phyloP scores from a whole-genome alignment of 2,888 invertebrate genomes.

The Plagodis dolabraria region DNA sequence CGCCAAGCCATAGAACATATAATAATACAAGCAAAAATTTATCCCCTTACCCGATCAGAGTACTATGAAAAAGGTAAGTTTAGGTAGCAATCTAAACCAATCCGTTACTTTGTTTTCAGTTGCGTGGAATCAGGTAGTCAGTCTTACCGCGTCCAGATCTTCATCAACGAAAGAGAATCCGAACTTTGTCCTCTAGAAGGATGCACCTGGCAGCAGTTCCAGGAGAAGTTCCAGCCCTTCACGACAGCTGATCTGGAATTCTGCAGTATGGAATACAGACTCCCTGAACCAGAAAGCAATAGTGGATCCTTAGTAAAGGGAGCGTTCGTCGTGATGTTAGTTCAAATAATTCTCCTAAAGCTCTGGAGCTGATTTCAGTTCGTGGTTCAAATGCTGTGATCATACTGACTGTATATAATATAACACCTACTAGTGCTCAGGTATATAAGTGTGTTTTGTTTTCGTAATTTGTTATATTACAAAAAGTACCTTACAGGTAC shows the following conservation, averaged over 20 bases:
- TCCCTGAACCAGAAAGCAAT: constrained; percentile 26
- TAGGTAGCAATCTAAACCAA: background rate
- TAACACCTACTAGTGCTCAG: no score
- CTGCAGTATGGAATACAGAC: constrained; percentile 51
- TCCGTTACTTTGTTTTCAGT: constrained; percentile 39
- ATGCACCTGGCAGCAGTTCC: constrained; percentile 68
- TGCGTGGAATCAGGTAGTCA: constrained; percentile 50
- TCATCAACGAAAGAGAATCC: constrained; percentile 63
- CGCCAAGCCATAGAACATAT: no score
- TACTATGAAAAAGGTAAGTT: background rate
- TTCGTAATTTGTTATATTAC: no score
- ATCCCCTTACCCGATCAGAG: no score
- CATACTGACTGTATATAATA: no score
- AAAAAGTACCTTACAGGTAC: no score
- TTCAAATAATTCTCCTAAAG: constrained; percentile 20
- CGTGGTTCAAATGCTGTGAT: background rate
- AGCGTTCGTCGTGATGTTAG: constrained; percentile 11
- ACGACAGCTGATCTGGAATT: constrained; percentile 55
- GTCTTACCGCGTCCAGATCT: constrained; percentile 60
- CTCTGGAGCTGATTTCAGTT: constrained; percentile 12
- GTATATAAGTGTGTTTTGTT: no score
- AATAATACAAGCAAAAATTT: no score
- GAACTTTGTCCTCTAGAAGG: constrained; percentile 63
- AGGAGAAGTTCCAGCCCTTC: constrained; percentile 56
- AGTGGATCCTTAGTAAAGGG: constrained; percentile 20